These are phyloP conservation scores for Bubo scandiacus DNA, from an alignment of 2,113 vertebrate genomes.

Conservation along the genomic window DNA sequence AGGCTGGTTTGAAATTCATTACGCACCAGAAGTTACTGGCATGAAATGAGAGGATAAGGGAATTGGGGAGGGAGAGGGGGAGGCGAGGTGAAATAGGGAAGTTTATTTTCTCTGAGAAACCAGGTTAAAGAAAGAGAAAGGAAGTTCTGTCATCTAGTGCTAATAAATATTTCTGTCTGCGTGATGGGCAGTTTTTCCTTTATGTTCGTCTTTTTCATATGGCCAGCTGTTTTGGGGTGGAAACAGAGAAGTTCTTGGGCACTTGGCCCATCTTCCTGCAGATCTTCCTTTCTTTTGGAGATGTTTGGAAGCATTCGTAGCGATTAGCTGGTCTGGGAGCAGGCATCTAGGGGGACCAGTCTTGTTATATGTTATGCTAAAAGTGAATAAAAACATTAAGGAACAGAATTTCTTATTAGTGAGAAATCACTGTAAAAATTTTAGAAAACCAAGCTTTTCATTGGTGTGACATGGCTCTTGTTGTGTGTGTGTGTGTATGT, in stretches of 20 bases:
- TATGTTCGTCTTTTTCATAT: neutral
- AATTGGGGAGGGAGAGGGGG: neutral
- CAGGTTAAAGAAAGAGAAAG: neutral
- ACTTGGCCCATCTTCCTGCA: neutral
- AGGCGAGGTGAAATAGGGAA: neutral
- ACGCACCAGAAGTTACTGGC: neutral
- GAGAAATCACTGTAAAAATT: neutral
- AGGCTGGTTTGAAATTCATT: slow-evolving; percentile 4
- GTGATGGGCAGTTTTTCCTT: neutral
- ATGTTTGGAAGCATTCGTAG: neutral
- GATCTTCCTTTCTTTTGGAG: neutral
- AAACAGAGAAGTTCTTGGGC: neutral
- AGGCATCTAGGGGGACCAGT: neutral
- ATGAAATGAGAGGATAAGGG: neutral
- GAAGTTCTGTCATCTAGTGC: neutral
- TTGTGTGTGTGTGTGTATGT: neutral
- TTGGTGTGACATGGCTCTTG: rapidly evolving
- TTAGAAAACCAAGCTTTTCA: neutral
- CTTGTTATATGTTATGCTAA: neutral
- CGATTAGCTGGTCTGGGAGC: neutral
- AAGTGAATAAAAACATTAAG: neutral
- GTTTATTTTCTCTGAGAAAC: neutral
- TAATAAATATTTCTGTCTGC: neutral
- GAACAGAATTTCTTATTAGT: neutral
- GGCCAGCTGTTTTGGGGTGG: neutral